Evolutionary conservation across 2,797 vertebrate species (phyloP), one percentile per base, ranked within the genome.

Genomic region (Petrocephalus schoutedeni): DNA sequence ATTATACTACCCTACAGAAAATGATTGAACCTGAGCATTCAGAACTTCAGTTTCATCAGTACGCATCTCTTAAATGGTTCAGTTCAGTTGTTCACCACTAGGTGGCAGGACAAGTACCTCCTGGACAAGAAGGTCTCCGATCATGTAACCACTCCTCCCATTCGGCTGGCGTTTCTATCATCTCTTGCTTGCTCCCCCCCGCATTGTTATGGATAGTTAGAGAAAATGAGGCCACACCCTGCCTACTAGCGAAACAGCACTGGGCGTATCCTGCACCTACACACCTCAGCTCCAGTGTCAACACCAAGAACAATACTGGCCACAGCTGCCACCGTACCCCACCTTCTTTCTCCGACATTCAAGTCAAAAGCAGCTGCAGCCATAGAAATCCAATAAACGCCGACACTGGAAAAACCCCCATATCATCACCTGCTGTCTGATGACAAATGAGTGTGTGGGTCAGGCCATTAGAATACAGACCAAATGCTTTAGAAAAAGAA

Each of bases 181-280:
- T 61, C 1, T 4, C 58, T 49, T 49, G 7, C 21, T 0, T 64
- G 53, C 12, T 57, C 9, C 19, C 58, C 86, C 28, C 57, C 7
- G 8, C 3, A 88, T 77, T 92, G 87, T 92, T 94, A 92, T 93
- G 88, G 80, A 93, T 91, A 93, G 91, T 89, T 91, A 87, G 89
- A 91, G 92, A 80, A 86, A 91, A 89, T 90, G 77, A 88, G 87
- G 91, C 93, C 92, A 93, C 92, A 92, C 94, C 92, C 93, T 92
- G 53, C 87, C 91, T 90, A 87, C 53, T 91, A 87, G 90, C 90
- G 92, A 93, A 90, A 89, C 83, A 89, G 89, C 84, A 71, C 45
- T 67, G 86, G 58, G 77, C 83, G 14, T 77, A 89, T 89, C 80
- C 86, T 88, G 85, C 16, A 28, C 87, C 86, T 49, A 53, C 88